Evolutionary conservation across 1,140 invertebrate genomes (phyloP), one percentile per base, ranked within the genome.

Genomic region (Heliconius himera): DNA sequence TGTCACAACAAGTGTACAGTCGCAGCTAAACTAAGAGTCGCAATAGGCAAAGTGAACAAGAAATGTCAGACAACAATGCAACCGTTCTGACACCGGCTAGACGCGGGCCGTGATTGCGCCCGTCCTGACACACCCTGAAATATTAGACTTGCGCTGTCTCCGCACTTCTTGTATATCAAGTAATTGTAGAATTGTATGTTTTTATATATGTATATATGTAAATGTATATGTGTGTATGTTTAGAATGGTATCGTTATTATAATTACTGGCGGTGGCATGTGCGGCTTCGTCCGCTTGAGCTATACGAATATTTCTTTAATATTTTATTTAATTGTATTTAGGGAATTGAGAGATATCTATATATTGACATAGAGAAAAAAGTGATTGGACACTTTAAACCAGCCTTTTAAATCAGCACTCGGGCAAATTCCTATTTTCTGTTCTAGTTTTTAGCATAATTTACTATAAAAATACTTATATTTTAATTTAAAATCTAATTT

Each of bases 21-120:
- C 81, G 86, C 84, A 88, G 70, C 86, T 70, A 81, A 83, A 84
- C 85, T 87, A 80, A 83, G 87, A 88, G 85, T 73, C 79, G 82
- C 85, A 85, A 83, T 85, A 87, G 87, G 85, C 87, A 85, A 86
- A 80, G 82, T 92, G 60, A 93, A 92, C 88, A 91, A 92, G 90
- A 91, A 90, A 89, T 89, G 90, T 93, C 91, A 89, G 76, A 83
- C 85, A 89, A 91, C 88, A 91, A 90, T 87, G 88, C 88, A 88
- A 88, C 84, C 84, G 71, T 0, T 76, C 81, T 75, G 85, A 87
- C 87, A 89, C 77, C 82, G 79, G 77, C 76, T 84, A 84, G 87
- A 86, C 85, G 83, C 81, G 81, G 73, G 77, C 77, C 77, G 79
- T 89, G 89, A 92, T 91, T 92, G 89, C 87, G 79, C 73, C 88